Base-by-base conservation (phyloP, 2,888 invertebrate species). In the Chrysodeixis includens region DNA sequence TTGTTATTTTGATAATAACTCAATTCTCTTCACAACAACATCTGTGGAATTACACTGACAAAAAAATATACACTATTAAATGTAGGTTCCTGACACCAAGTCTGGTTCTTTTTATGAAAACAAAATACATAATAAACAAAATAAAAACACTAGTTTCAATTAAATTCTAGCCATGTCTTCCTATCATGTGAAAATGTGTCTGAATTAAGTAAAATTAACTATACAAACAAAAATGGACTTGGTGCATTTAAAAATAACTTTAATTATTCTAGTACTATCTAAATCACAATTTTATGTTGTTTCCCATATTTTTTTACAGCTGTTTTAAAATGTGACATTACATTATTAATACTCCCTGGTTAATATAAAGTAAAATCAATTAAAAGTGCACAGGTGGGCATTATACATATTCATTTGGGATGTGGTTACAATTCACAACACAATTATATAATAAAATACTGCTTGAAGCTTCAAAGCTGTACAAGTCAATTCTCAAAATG, bases 1-100 rank as follows among this genome's bases (percentile, higher is more conserved):
- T 58, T n/a, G 55, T 62, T 55, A 35, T 12, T 30, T 55, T 32
- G 20, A 62, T 18, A 22, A 35, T 14, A 44, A 51, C 16, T 56
- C 54, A 49, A 63, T 57, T 62, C 30, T 30, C 62, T 69, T 49
- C 22, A 57, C 35, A 46, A 20, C 12, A 56, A 44, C 49, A 3
- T 26, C 22, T 12, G 7, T 14, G 8, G 7, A 46, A 18, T 35
- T 14, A 35, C 14, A 35, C 14, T 14, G 14, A 35, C 35, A 14
- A 1, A 14, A 32, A 12, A 35, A 2, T 14, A 35, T 35, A 35
- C 40, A 40, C 10, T 40, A 40, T 14, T 14, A 14, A 35, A 35
- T 14, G 14, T 35, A 35, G 35, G 35, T 14, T 14, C 35, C 12
- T 14, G 12, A 35, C 35, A 12, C 12, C 12, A 35, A 35, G 12